Evolutionary conservation across 2,888 invertebrate genomes (phyloP), one percentile per base, ranked within the genome.

Genomic region (Drosophila trichaetosa): DNA sequence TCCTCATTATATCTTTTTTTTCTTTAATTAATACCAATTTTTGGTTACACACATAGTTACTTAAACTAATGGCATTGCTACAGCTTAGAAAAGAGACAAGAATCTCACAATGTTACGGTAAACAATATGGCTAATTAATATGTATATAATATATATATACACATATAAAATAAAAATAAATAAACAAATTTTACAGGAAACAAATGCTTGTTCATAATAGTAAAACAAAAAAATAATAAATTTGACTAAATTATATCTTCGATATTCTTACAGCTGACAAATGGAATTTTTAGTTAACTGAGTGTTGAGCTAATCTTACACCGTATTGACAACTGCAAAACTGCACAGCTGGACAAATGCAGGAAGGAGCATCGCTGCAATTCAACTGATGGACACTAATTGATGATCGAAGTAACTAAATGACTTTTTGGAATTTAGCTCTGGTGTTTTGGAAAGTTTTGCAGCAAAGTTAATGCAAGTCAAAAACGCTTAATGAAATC

Each of bases 371-470:
- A 54, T 33, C 18, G 16, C 13, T 24, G 11, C 18, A 13, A n/a
- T 38, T 18, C 27, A 38, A 29, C 52, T 75, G 78, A 78, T 78
- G 72, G 80, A 80, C 80, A 73, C 48, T 79, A 80, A 79, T 79
- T 79, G 78, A 74, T 52, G 53, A 49, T 52, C 56, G 24, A 34
- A 66, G 70, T 73, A 64, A 68, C 73, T 56, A 34, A 62, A 46
- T 67, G 58, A 42, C 60, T 64, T 53, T 64, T 53, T 57, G 58
- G 69, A 40, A 51, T 68, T 61, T n/a, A 31, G 0, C 13, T 38
- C 13, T 56, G 57, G 24, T 38, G 38, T 18, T 57, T 40, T 68
- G 34, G 68, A 68, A 68, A 68, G 68, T 69, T 52, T 7, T 6
- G 4, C 63, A 7, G 24, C 63, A 4, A 2, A 36, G 46, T 31